These are phyloP conservation scores for Periplaneta americana DNA, from an alignment of 1,140 invertebrate species.

Conservation along the genomic window DNA sequence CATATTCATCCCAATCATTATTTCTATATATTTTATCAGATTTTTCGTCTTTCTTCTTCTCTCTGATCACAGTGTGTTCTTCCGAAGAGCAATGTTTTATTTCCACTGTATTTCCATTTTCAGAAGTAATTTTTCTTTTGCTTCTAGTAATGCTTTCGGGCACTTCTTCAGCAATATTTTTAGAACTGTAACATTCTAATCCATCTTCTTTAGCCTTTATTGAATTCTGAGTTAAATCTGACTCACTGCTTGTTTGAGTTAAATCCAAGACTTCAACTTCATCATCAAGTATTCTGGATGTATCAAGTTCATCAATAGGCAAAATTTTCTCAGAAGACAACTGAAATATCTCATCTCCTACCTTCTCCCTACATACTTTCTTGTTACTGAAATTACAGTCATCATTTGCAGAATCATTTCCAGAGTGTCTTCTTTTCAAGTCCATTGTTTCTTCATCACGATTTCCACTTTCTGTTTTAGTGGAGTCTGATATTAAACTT, in stretches of 20 bases:
- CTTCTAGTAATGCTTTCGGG: no score
- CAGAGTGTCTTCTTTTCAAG: neutral
- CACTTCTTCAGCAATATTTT: neutral
- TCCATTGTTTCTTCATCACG: neutral
- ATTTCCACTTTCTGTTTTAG: no score
- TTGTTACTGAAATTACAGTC: neutral
- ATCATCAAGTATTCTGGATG: neutral
- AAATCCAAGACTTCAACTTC: neutral
- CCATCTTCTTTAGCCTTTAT: neutral
- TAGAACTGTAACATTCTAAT: neutral
- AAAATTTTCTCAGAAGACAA: neutral
- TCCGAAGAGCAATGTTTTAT: no score
- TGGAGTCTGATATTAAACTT: neutral
- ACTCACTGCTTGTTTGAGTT: neutral
- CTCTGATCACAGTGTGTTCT: no score
- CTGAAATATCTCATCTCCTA: neutral
- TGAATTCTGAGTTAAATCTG: neutral
- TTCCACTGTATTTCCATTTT: conserved; percentile 27
- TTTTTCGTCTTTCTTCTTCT: neutral
- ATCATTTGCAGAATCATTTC: neutral
- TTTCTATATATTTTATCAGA: neutral
- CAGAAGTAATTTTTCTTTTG: conserved; percentile 8
- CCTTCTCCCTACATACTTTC: neutral
- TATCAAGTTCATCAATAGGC: neutral
- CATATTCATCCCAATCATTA: neutral